Base-by-base conservation (phyloP, 2,888 invertebrate species). In the Crematogaster levior region DNA sequence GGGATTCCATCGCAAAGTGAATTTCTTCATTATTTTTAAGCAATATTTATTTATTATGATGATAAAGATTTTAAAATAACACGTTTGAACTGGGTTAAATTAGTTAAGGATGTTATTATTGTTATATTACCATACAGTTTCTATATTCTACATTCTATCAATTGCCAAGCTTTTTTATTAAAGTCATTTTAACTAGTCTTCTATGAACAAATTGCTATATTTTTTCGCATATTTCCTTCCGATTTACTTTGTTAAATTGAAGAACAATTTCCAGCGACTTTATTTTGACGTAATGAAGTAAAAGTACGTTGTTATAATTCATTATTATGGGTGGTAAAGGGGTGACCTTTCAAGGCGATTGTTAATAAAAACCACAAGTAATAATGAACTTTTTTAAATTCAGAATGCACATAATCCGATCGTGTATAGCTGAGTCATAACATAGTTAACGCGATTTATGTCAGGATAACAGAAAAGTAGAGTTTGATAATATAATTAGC, bases 231-330 rank as follows among this genome's bases (percentile, higher is more conserved):
- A 27, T 27, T 43, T 58, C 9, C 58, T 43, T n/a, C 30, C 21
- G 15, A 60, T 43, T 40, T 24, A n/a, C 7, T 60, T 24, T 61
- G 7, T 63, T 46, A 48, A 34, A 40, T 21, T 46, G 74, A 74
- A 74, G 74, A 48, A 73, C 73, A 27, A 27, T 24, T 74, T 24
- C 12, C 37, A 46, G 10, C 24, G 24, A 34, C 2, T 65, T 34
- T 74, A 60, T 74, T 74, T 74, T n/a, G 48, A 65, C 34, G 34
- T 66, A 74, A 74, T 48, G 46, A 74, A n/a, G 48, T 74, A 74
- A 74, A 74, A 74, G 66, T 74, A 51, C 24, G 12, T 34, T 10
- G 12, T 74, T 74, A 74, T 12, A 48, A 37, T 51, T 48, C 24
- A 66, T 4, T 66, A 48, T 37, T 51, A 18, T 48, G 15, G 37